Percentiles rank a stretch among this genome's conserved stretches.
These are phyloP conservation scores for Myotis yumanensis DNA, from an alignment of 2,113 vertebrate species.

Conservation along the genomic window DNA sequence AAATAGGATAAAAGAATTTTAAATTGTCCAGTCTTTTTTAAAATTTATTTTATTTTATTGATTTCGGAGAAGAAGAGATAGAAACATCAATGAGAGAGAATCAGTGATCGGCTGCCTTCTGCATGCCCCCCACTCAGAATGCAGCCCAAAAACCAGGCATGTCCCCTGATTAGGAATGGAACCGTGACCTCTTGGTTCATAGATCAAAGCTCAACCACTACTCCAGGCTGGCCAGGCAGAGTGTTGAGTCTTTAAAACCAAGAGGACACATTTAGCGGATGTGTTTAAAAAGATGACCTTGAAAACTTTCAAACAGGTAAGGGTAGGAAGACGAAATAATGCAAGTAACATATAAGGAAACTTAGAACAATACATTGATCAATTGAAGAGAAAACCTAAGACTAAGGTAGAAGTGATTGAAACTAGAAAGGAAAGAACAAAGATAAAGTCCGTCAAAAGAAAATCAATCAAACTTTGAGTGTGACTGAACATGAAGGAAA, in stretches of 20 bases:
- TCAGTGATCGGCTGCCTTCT: too few species aligned
- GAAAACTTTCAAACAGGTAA: slow-evolving; percentile 25
- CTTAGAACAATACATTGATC: not conserved
- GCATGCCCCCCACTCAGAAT: too few species aligned
- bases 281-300: slow-evolving; percentile 10
- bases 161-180: too few species aligned
- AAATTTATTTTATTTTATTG: too few species aligned
- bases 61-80: too few species aligned
- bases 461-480: slow-evolving; percentile 31
- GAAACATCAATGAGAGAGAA: too few species aligned
- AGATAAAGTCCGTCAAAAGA: not conserved
- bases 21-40: not conserved
- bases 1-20: not conserved
- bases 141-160: too few species aligned
- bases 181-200: too few species aligned
- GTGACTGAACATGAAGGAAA: not conserved
- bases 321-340: not conserved
- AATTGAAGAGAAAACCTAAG: slow-evolving; percentile 8
- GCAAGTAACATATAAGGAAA: not conserved
- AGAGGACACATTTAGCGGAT: not conserved
- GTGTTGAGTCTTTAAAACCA: not conserved
- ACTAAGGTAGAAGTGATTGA: not conserved
- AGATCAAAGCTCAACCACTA: too few species aligned
- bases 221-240: too few species aligned
- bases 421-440: not conserved